Evolutionary conservation across 2,888 invertebrate genomes (phyloP).

Genomic region (Hymenopus coronatus): DNA sequence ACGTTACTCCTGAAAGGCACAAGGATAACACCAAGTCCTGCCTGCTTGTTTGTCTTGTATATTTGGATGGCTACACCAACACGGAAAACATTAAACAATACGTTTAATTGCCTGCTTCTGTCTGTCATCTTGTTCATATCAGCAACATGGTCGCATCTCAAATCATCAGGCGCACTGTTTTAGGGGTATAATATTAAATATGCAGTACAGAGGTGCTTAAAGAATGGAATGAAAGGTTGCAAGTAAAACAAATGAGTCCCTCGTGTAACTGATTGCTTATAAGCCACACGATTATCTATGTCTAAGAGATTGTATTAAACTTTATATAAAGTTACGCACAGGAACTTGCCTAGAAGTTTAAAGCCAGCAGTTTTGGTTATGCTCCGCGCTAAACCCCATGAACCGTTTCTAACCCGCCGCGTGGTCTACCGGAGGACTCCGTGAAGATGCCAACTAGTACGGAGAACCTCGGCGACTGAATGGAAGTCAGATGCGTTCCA

Average conservation of each 20-base stretch:
- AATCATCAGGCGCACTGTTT: no score
- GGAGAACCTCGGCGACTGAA: conserved; percentile 3
- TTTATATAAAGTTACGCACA: not conserved
- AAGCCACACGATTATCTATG: no score
- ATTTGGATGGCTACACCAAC: not conserved
- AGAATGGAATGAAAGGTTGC: no score
- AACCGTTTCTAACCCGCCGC: not conserved
- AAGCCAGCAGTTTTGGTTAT: not conserved
- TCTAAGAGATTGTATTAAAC: no score
- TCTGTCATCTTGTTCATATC: not conserved
- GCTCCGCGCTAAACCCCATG: not conserved
- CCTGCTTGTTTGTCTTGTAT: not conserved
- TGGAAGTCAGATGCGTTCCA: not conserved
- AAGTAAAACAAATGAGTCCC: no score
- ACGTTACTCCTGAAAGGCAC: not conserved
- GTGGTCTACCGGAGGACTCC: not conserved
- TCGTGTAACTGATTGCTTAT: no score
- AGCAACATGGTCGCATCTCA: no score
- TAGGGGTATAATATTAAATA: no score
- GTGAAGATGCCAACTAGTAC: not conserved
- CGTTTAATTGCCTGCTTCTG: not conserved
- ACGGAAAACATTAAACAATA: not conserved
- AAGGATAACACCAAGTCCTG: not conserved
- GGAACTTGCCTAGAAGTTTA: not conserved
- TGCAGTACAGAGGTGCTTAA: no score